These are phyloP conservation scores for Amphiduros pacificus DNA, from an alignment of 2,888 invertebrate genomes.

Conservation along the genomic window DNA sequence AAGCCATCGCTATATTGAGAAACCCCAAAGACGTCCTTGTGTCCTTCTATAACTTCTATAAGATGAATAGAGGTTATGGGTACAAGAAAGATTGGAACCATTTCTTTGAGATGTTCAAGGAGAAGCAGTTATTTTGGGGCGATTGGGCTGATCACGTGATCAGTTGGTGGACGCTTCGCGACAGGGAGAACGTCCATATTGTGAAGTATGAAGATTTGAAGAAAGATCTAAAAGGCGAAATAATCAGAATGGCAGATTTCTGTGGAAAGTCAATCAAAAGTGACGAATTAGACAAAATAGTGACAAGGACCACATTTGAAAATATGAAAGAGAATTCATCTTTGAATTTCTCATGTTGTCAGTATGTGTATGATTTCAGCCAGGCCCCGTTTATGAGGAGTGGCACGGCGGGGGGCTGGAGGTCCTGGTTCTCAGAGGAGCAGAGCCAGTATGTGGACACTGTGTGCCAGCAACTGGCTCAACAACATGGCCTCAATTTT, in stretches of 20 bases:
- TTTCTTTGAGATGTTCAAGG: neutral
- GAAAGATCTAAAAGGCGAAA: neutral
- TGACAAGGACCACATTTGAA: neutral
- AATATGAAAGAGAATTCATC: neutral
- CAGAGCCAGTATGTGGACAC: neutral
- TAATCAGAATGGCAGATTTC: neutral
- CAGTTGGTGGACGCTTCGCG: neutral
- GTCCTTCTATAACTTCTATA: neutral
- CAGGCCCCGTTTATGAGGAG: constrained; percentile 1
- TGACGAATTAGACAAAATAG: neutral
- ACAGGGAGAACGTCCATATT: neutral
- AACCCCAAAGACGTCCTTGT: constrained; percentile 4
- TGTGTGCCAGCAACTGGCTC: neutral
- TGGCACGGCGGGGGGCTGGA: neutral
- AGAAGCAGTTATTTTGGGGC: neutral
- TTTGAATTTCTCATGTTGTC: neutral
- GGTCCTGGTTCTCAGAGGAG: neutral
- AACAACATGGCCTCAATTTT: too few relatives aligned
- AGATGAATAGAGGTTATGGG: neutral
- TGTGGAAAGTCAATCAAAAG: neutral
- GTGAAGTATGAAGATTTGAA: neutral
- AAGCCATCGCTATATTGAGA: neutral
- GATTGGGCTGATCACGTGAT: neutral
- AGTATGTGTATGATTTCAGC: neutral
- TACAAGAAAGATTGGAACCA: neutral